Evolutionary conservation across 92 coral and sea anemone species (phyloP), one percentile per base, ranked within the genome.

Genomic region (Plumapathes pennacea): DNA sequence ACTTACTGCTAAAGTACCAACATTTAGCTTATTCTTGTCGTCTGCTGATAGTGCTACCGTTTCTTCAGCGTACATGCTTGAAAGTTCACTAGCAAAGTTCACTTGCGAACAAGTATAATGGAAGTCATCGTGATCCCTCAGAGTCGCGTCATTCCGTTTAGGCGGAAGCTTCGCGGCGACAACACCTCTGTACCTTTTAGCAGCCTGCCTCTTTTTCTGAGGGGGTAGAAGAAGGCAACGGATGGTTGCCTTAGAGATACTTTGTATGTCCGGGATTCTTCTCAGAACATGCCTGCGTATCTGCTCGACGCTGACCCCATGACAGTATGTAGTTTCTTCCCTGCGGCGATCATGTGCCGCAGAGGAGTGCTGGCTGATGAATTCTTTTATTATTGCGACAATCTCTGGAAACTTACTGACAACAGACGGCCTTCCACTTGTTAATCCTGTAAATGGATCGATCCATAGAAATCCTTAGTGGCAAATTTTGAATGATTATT

Each of bases 1-100:
- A 19, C 28, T 56, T 28, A 70, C 58, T 19, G 77, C 68, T 14
- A 38, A 38, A 69, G 76, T 41, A 18, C 77, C 52, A 28, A 70
- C 27, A 11, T 51, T 15, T 25, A 70, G 23, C 56, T 70, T 46
- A 23, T 34, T 58, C 41, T 56, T 70, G 46, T 70, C 58, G 18
- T 58, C 72, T 10, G 72, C 32, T 10, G 62, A 50, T 21, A 33
- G 2, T 25, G 43, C 48, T 54, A 32, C 22, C 28, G 46, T 46
- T 37, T 55, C 56, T 4, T 67, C 65, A n/a, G 12, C 12, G 29
- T 55, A 29, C 67, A 43, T 22, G 10, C 52, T 42, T 18, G 46
- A 1, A 0, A 69, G 68, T 32, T 68, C 46, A 3, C 50, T 24
- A n/a, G 49, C 53, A 32, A 27, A 55, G 19, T 68, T 68, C 15